These are phyloP conservation scores for Dicrurus megarhynchus DNA, from an alignment of 2,113 vertebrate species.

Conservation along the genomic window DNA sequence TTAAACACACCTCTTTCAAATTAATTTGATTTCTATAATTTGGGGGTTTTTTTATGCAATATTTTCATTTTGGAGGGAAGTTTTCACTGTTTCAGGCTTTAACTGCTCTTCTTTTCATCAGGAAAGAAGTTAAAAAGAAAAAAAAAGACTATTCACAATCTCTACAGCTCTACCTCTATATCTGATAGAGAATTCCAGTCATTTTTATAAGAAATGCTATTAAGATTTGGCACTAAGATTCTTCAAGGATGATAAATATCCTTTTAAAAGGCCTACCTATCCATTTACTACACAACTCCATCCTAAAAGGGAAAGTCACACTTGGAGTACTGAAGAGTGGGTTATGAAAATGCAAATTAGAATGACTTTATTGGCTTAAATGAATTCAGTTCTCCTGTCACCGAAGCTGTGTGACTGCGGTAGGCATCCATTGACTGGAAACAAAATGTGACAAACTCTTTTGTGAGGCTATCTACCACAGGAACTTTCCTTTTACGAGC, in stretches of 20 bases:
- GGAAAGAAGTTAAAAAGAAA: not conserved
- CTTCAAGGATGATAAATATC: constrained; percentile 72
- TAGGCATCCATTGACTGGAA: not conserved
- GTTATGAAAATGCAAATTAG: constrained; percentile 73
- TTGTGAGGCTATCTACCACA: not conserved
- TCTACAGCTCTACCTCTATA: constrained; percentile 41
- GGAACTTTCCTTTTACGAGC: not conserved
- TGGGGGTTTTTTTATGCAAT: not conserved
- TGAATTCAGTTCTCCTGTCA: constrained; percentile 50
- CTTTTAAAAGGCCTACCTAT: constrained; percentile 53
- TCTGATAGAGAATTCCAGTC: constrained; percentile 67
- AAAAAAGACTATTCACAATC: not conserved
- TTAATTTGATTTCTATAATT: not conserved
- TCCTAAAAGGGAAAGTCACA: constrained; percentile 71
- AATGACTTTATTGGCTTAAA: constrained; percentile 52
- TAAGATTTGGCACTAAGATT: constrained; percentile 71
- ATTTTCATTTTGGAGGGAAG: not conserved
- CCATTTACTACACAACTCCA: constrained; percentile 38
- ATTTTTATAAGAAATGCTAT: constrained; percentile 72
- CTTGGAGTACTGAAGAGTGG: constrained; percentile 30
- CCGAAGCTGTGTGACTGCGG: not conserved
- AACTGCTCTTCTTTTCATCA: constrained; percentile 25
- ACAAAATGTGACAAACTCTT: constrained; percentile 16
- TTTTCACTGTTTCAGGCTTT: constrained; percentile 1
- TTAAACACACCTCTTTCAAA: not conserved